Evolutionary conservation across 2,113 vertebrate species (phyloP), one percentile per base, ranked within the genome.

Genomic region (Thamnaconus septentrionalis): DNA sequence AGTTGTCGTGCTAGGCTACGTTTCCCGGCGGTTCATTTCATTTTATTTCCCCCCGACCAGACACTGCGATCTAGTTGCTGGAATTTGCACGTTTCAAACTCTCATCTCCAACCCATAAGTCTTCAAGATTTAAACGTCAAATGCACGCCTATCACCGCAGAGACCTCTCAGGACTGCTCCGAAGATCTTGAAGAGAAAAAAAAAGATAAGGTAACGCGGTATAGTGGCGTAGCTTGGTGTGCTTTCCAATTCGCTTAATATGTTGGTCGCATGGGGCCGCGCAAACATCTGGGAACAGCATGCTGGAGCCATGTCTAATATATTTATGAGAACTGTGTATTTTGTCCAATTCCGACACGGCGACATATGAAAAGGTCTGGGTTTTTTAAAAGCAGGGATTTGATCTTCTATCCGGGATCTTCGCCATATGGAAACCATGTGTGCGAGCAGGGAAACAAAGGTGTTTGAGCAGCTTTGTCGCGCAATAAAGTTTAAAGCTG

Each of bases 201-300:
- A 31, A 7, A 43, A 54, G 8, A 43, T 47, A 7, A 8, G 40
- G 12, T 10, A 52, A 64, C 39, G 44, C n/a, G 56, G 45, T n/a
- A 70, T 62, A n/a, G n/a, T 59, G 60, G 31, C 7, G 31, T 9
- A 53, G n/a, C 10, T 55, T n/a, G 41, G 42, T 41, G 42, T 31
- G 47, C 8, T 53, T 61, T 64, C 58, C 49, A 60, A 47, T 59
- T 2, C 18, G 18, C 18, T 31, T 31, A 31, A 31, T 31, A 31
- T 31, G 58, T 45, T 54, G 44, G 58, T 57, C 41, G 56, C 41
- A 46, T 53, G 56, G 42, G 53, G 42, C 3, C 39, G 41, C 5
- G 41, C 39, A 59, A 61, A 71, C 80, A 83, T 77, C 70, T 71
- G 67, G 61, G 39, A 59, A 76, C 61, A 53, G 47, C 12, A 74